phyloP scores from a whole-genome alignment of 2,888 invertebrate species.

The Thymelicus sylvestris region DNA sequence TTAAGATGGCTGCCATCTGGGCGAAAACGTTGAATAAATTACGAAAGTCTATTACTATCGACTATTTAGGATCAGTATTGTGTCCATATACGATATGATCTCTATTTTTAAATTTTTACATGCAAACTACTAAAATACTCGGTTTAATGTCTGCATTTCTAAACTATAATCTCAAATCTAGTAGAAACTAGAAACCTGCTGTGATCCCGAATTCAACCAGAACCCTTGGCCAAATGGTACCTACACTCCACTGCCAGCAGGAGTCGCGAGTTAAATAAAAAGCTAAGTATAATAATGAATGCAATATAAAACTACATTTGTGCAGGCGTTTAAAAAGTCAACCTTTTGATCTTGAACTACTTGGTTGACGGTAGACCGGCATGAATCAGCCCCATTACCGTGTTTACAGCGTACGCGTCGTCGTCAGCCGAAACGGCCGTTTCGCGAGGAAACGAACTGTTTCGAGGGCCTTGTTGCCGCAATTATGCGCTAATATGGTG shows the following conservation, averaged over 20 bases:
- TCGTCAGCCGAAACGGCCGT: conserved; percentile 4
- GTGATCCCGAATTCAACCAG: too few relatives aligned
- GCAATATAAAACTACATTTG: too few relatives aligned
- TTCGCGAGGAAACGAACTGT: conserved; percentile 6
- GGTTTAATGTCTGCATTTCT: too few relatives aligned
- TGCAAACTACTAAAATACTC: too few relatives aligned
- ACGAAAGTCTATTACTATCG: conserved; percentile 17
- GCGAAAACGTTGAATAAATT: conserved; percentile 23
- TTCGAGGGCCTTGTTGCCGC: conserved; percentile 19
- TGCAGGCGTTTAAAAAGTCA: background rate
- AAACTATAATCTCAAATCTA: too few relatives aligned
- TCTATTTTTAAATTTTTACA: background rate
- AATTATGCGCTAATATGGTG: conserved; percentile 29
- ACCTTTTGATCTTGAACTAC: conserved; percentile 11
- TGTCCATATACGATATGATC: conserved; percentile 3
- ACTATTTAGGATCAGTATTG: conserved; percentile 12
- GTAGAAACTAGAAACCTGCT: too few relatives aligned
- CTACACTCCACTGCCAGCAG: too few relatives aligned
- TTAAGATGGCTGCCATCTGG: conserved; percentile 24
- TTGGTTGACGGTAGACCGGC: background rate
- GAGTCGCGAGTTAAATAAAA: too few relatives aligned
- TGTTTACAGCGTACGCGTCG: conserved; percentile 6
- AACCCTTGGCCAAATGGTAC: too few relatives aligned
- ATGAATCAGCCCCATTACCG: conserved; percentile 7
- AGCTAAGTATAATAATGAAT: too few relatives aligned